Percentiles rank a stretch among this genome's conserved stretches.
These are phyloP conservation scores for Geodia barretti DNA, from an alignment of 37 sponge, comb jelly and placozoan species.

Conservation along the genomic window DNA sequence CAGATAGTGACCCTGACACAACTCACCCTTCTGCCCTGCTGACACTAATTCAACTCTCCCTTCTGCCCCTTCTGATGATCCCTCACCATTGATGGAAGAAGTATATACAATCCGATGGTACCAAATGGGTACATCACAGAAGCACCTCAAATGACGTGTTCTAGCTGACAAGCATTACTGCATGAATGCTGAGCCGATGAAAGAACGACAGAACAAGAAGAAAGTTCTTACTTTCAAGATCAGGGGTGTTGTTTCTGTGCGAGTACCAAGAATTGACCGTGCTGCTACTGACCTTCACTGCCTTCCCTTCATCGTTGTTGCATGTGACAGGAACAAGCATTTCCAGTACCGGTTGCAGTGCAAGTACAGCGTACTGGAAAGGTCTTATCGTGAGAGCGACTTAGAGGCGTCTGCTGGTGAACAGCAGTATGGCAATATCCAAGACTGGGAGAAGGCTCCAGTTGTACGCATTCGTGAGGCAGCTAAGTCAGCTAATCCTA, in stretches of 20 bases:
- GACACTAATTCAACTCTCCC: too few relatives aligned
- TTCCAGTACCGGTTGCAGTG: too few relatives aligned
- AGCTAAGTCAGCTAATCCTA: slow-evolving; percentile 11
- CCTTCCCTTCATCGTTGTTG: slow-evolving; percentile 42
- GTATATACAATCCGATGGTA: too few relatives aligned
- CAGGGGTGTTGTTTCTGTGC: slow-evolving; percentile 26
- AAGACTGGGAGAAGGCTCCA: slow-evolving; percentile 13
- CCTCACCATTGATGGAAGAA: too few relatives aligned
- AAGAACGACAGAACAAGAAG: slow-evolving; percentile 14
- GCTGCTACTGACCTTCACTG: slow-evolving; percentile 45
- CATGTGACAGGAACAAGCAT: too few relatives aligned
- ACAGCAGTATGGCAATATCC: too few relatives aligned
- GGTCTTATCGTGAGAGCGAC: too few relatives aligned
- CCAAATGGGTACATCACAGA: slow-evolving; percentile 29
- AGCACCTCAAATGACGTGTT: slow-evolving; percentile 18
- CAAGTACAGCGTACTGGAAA: too few relatives aligned
- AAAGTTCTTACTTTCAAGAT: slow-evolving; percentile 19
- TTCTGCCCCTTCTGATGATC: too few relatives aligned
- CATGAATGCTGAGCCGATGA: slow-evolving; percentile 36
- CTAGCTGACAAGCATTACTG: slow-evolving; percentile 39
- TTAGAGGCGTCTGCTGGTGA: too few relatives aligned
- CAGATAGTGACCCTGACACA: too few relatives aligned
- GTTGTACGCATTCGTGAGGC: slow-evolving; percentile 28
- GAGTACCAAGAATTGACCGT: slow-evolving; percentile 48
- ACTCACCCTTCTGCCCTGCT: too few relatives aligned